Conservation (phyloP, 2,797 vertebrate species). For the Malacoctenus gilli region DNA sequence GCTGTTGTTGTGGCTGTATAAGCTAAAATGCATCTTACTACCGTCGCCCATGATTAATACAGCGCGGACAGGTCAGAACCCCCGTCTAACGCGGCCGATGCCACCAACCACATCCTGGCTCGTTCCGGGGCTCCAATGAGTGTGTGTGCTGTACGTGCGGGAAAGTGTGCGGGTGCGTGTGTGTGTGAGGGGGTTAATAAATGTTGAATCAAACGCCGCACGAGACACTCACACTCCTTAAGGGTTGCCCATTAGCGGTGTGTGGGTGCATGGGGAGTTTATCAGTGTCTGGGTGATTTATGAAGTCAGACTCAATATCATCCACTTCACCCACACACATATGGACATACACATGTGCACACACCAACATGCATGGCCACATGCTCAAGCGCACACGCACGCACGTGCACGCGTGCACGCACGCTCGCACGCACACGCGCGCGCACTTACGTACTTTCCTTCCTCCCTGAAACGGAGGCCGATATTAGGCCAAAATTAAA, state of each 20-base stretch:
- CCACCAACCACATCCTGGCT: conserved; percentile 71
- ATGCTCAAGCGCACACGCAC: conserved; percentile 49
- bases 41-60: conserved; percentile 70
- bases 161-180: conserved; percentile 48
- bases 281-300: conserved; percentile 85
- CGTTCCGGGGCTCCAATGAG: conserved; percentile 75
- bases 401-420: conserved; percentile 16
- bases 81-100: conserved; percentile 44
- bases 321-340: conserved; percentile 83
- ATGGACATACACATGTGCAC: conserved; percentile 79
- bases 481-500: conserved; percentile 78
- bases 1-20: conserved; percentile 65
- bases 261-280: conserved; percentile 83
- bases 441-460: conserved; percentile 13
- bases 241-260: conserved; percentile 83
- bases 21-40: conserved; percentile 64
- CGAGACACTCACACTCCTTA: conserved; percentile 84
- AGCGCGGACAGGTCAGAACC: conserved; percentile 70
- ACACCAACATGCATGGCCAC: conserved; percentile 68
- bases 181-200: conserved; percentile 81
- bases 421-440: conserved; percentile 33
- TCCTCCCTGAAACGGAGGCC: conserved; percentile 62
- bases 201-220: conserved; percentile 84
- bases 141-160: conserved; percentile 57
- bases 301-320: conserved; percentile 85